Base-by-base conservation (phyloP, 2,113 vertebrate species). In the Sakesphorus luctuosus region DNA sequence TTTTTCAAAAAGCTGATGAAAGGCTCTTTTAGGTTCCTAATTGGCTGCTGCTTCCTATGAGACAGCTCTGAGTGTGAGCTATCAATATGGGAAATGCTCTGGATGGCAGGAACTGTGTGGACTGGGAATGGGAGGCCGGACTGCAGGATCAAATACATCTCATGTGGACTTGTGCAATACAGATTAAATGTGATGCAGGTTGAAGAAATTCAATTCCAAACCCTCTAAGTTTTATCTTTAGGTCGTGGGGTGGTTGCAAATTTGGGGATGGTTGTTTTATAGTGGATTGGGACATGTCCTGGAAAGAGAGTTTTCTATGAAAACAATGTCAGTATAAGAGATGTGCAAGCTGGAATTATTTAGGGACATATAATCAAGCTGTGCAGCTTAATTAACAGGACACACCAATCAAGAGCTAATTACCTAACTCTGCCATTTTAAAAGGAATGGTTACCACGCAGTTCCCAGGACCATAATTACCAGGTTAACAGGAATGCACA, bases 181-280 rank as follows among this genome's bases (percentile, higher is more conserved):
- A 6, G 35, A 21, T 38, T 1, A 31, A 47, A 40, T 0, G 2
- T 2, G 3, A 1, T 29, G 36, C n/a, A 17, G 29, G 53, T 0
- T 15, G 63, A 33, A 53, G 47, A 56, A 43, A n/a, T 1, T 3
- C 65, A 17, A 43, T 19, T 59, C 69, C 29, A 33, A 23, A 13
- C 2, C 25, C 19, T 5, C 52, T 5, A 4, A 3, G 6, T 25
- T 14, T 24, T 18, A 2, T 8, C 31, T 44, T 6, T 8, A 49
- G n/a, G 31, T 52, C 47, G 10, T 2, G 2, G 24, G 21, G 24
- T 11, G 68, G 49, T 5, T 63, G 55, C 14, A 5, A 9, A 8
- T 29, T 8, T 62, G 6, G 67, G 84, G 52, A 1, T 6, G 24
- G 28, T 24, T 35, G 31, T 24, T 52, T 25, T 5, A 0, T 2